A percentile compares a stretch with the other conserved stretches of the same genome.
phyloP scores from a whole-genome alignment of 1,140 invertebrate species.

The Drosophila pseudoananassae region DNA sequence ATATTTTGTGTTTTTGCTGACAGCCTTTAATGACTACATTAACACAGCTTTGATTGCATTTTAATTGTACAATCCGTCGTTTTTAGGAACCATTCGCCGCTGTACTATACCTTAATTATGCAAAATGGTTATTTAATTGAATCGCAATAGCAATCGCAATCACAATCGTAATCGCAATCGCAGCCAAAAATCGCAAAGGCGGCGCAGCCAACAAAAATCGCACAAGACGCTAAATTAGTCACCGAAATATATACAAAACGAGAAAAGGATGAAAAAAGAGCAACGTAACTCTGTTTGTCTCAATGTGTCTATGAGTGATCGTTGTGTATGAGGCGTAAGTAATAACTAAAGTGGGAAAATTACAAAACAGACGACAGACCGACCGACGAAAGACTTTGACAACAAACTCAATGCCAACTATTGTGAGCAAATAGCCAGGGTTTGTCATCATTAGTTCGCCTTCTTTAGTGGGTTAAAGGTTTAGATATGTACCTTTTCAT shows the following conservation, averaged over 20 bases:
- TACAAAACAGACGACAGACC: conserved; percentile 25
- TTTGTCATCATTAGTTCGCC: conserved; percentile 10
- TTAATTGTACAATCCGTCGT: conserved; percentile 58
- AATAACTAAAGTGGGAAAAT: conserved; percentile 36
- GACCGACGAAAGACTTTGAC: conserved; percentile 27
- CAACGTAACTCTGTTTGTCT: conserved; percentile 29
- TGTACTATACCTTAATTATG: conserved; percentile 33
- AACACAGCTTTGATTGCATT: conserved; percentile 69
- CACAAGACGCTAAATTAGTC: conserved; percentile 23
- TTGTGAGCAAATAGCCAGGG: not conserved
- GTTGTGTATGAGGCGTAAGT: conserved; percentile 12
- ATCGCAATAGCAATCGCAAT: not conserved
- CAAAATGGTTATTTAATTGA: conserved; percentile 50
- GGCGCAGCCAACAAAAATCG: conserved; percentile 24
- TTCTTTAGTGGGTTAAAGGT: conserved; percentile 13
- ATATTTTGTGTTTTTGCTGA: conserved; percentile 38
- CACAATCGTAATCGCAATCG: no score
- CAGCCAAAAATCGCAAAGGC: conserved; percentile 5
- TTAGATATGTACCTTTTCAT: not conserved
- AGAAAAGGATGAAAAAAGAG: conserved; percentile 26
- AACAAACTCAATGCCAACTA: conserved; percentile 52
- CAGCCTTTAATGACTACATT: conserved; percentile 63
- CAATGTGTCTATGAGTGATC: conserved; percentile 6
- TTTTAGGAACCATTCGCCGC: conserved; percentile 38
- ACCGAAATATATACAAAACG: conserved; percentile 23